A percentile compares a stretch with the other conserved stretches of the same genome.
phyloP scores from a whole-genome alignment of 2,113 vertebrate species.

The Uria lomvia region DNA sequence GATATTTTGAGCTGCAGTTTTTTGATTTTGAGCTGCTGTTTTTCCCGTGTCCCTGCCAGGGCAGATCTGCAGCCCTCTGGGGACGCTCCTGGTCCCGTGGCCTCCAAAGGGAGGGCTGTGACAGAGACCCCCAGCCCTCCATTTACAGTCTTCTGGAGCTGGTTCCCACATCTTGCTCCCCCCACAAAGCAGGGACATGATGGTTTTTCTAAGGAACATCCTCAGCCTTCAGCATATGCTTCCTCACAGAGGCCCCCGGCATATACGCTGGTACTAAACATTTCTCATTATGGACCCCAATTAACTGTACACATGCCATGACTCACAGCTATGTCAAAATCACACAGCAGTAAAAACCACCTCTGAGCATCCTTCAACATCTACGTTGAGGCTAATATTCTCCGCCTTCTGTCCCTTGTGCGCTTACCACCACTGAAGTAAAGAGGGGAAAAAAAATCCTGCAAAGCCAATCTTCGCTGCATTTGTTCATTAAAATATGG shows the following conservation, averaged over 20 bases:
- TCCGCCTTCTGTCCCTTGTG: background rate
- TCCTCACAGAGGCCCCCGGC: background rate
- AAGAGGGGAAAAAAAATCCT: background rate
- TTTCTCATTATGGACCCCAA: background rate
- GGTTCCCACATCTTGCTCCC: background rate
- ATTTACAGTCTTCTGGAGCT: background rate
- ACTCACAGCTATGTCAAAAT: background rate
- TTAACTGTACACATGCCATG: background rate
- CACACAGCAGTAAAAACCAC: background rate
- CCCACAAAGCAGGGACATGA: accelerated
- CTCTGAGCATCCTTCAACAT: background rate
- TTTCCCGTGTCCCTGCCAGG: background rate
- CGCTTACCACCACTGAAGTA: background rate
- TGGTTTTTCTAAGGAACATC: background rate
- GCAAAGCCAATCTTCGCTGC: background rate
- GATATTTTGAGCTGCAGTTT: background rate
- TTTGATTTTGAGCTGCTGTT: background rate
- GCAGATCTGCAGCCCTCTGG: background rate
- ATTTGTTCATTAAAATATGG: constrained; percentile 39
- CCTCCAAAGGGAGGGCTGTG: background rate
- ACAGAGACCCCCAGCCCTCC: background rate
- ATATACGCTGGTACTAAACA: background rate
- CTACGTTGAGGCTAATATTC: background rate
- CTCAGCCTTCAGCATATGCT: background rate
- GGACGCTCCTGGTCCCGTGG: background rate